Conservation (phyloP, 2,113 vertebrate genomes). For the Heptranchias perlo region DNA sequence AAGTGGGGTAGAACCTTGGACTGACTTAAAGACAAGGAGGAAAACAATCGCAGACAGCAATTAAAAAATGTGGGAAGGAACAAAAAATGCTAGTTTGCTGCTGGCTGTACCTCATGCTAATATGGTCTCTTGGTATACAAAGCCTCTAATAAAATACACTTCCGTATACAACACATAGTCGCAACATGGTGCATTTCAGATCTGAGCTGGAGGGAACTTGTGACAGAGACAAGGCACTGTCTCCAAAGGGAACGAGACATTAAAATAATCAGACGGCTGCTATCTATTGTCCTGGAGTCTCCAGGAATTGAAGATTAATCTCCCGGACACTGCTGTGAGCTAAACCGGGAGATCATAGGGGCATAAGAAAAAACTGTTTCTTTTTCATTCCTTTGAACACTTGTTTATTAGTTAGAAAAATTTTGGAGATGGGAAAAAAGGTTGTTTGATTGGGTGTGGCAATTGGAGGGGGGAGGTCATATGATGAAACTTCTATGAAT, state of each 20-base stretch:
- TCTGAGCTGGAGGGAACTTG: background rate
- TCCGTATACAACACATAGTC: background rate
- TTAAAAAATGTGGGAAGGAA: background rate
- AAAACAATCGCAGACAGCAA: background rate
- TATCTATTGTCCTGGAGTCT: too few species aligned
- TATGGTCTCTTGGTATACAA: background rate
- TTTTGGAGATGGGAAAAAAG: too few species aligned
- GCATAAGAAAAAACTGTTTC: too few species aligned
- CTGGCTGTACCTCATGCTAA: background rate
- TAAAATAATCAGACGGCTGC: background rate
- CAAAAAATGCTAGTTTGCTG: background rate
- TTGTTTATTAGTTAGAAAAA: too few species aligned
- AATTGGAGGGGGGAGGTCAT: too few species aligned
- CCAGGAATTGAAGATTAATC: too few species aligned
- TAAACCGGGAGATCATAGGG: too few species aligned
- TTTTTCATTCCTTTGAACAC: too few species aligned
- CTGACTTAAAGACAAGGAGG: background rate
- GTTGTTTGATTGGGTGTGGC: too few species aligned
- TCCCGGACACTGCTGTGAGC: too few species aligned
- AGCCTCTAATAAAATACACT: background rate
- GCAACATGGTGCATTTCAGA: background rate
- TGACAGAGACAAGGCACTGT: background rate
- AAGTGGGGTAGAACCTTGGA: background rate
- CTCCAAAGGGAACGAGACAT: background rate
- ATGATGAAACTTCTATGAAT: too few species aligned